phyloP scores from a whole-genome alignment of 2,888 invertebrate species.

The Drosophila affinis region DNA sequence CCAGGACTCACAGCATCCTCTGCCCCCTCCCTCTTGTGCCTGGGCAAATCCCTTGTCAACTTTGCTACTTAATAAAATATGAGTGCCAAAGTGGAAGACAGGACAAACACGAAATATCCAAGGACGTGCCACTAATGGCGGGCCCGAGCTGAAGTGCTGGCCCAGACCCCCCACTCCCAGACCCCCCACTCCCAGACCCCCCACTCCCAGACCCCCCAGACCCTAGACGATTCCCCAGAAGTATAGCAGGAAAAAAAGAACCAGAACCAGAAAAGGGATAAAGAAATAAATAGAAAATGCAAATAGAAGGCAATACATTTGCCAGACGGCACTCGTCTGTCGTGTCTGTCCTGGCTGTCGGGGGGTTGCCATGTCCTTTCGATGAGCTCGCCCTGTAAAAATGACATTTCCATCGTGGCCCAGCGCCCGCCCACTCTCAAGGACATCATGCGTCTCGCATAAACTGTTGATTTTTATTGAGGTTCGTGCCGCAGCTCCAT shows the following conservation, averaged over 20 bases:
- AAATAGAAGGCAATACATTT: slow-evolving; percentile 78
- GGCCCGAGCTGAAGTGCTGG: slow-evolving; percentile 65
- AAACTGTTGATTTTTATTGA: slow-evolving; percentile 80
- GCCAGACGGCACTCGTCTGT: slow-evolving; percentile 29
- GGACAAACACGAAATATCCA: slow-evolving; percentile 48
- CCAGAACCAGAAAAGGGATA: slow-evolving; percentile 62
- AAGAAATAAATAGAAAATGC: slow-evolving; percentile 79
- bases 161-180: not conserved
- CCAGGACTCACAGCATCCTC: not conserved
- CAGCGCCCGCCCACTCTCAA: slow-evolving; percentile 46
- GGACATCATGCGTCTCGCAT: slow-evolving; percentile 72
- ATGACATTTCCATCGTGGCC: slow-evolving; percentile 43
- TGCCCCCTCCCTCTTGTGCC: not conserved
- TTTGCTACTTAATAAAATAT: slow-evolving; percentile 79
- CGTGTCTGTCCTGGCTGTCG: not conserved
- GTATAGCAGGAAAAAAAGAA: slow-evolving; percentile 8
- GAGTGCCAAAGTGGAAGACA: slow-evolving; percentile 70
- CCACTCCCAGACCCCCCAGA: not conserved
- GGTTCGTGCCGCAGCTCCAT: slow-evolving; percentile 45
- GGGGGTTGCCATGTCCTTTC: slow-evolving; percentile 45
- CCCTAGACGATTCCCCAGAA: not conserved
- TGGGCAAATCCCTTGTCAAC: slow-evolving; percentile 77
- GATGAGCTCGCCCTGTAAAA: slow-evolving; percentile 38
- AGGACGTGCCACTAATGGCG: slow-evolving; percentile 73
- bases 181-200: not conserved